Base-by-base conservation (phyloP, 2,113 vertebrate species). In the Aegotheles bennettii region DNA sequence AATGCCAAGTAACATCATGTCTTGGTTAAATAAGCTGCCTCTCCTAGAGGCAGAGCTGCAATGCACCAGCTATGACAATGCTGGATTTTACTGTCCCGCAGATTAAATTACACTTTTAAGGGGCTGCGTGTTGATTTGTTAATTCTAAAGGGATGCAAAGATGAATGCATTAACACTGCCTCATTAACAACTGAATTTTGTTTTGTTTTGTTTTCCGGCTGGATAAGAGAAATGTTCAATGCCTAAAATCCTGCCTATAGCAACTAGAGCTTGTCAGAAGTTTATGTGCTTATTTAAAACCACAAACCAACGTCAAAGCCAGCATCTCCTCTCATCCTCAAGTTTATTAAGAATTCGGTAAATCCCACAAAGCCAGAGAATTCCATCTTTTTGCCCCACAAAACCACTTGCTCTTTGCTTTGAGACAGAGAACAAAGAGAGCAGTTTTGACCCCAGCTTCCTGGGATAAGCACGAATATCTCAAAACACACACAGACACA, bases 31-130 rank as follows among this genome's bases (percentile, higher is more conserved):
- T 33, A 42, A 19, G 19, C 82, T 90, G 79, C 68, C 14, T 40
- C 56, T 84, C 79, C 78, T 68, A 36, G 70, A 77, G 86, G 93
- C 85, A 77, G 71, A 90, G 63, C 84, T 95, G 94, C 94, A 94
- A 40, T 77, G 87, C 93, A 93, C 54, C 87, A 94, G 68, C 67
- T 51, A 57, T 29, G 45, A 47, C 1, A 4, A 47, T 23, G 60
- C 43, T 80, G 12, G 5, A 50, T 50, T 94, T 87, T 29, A 70
- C 50, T n/a, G 33, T 70, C 56, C 89, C 54, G n/a, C 68, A 85
- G 75, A 86, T 53, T 61, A 78, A 87, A 67, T 65, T 59, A 70
- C 42, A 42, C 67, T 65, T 92, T 51, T 45, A 76, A 82, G 25
- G 57, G 81, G 31, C 9, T 82, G 77, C 54, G 12, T 35, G 36